phyloP scores from a whole-genome alignment of 2,888 invertebrate species.

The Capitulum mitella region DNA sequence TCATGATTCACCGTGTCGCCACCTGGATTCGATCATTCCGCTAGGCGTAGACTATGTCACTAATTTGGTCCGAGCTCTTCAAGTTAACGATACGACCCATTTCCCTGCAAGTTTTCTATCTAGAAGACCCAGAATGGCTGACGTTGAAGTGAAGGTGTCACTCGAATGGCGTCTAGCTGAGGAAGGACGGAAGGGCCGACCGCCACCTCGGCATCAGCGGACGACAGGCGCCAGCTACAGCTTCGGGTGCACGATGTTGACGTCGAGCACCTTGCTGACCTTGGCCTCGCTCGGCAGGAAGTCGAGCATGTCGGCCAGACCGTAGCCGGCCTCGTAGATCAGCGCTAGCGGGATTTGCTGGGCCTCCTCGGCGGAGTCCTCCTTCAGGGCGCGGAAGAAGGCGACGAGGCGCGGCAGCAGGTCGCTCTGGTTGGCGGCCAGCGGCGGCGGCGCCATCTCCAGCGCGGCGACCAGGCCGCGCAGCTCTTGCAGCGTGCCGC shows the following conservation, averaged over 20 bases:
- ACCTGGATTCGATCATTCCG: too few species aligned
- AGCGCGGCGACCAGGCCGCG: not conserved
- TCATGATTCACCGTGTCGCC: too few species aligned
- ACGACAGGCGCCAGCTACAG: not conserved
- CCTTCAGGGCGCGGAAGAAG: not conserved
- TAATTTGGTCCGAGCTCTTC: too few species aligned
- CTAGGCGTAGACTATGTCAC: too few species aligned
- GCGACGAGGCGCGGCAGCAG: not conserved
- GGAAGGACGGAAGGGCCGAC: too few species aligned
- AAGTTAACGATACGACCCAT: too few species aligned
- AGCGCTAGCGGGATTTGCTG: not conserved
- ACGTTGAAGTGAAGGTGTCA: too few species aligned
- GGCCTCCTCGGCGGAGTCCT: not conserved
- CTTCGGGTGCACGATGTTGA: not conserved
- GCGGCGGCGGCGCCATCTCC: not conserved
- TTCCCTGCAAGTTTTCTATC: too few species aligned
- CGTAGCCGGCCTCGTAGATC: not conserved
- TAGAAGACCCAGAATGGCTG: too few species aligned
- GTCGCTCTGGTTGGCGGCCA: not conserved
- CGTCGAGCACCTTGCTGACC: not conserved
- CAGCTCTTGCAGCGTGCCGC: not conserved
- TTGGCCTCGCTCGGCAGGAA: not conserved
- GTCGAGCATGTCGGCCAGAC: not conserved
- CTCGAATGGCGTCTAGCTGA: too few species aligned
- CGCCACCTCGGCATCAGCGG: too few species aligned